Evolutionary conservation across 2,888 invertebrate genomes (phyloP), one percentile per base, ranked within the genome.

Genomic region (Desoria tigrina): DNA sequence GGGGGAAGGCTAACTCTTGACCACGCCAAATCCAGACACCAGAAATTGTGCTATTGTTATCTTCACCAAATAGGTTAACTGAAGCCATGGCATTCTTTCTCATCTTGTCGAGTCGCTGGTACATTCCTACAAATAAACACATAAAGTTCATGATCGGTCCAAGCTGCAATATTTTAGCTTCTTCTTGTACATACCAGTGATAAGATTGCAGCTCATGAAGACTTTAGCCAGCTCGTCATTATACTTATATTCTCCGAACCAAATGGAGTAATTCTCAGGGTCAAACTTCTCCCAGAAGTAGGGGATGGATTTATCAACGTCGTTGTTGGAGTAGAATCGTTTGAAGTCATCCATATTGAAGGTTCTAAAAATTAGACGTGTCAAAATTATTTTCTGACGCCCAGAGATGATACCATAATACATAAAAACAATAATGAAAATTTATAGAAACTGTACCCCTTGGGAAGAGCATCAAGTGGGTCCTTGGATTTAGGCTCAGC

Each of bases 241-340:
- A 83, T 92, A 98, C 82, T 96, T 95, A 86, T 99, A 99, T 84
- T 97, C 95, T 60, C 93, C 90, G 74, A 86, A 88, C 99, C 99
- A 99, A 81, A 99, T 94, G 69, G 96, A 96, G 81, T 94, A 97
- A 82, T 95, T 86, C 80, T 94, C 89, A 7, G 92, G 85, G 82
- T 99, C 99, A 79, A 99, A 98, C 82, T 98, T 93, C 80, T 95
- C 88, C 92, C 94, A 99, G 85, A 99, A 99, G 82, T 94, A 97
- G 0, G 97, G 94, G 79, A 99, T 88, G 64, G 98, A 96, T 79
- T 90, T 89, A 7, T 86, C 83, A 79, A 93, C 95, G 32, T 93
- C 94, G 81, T 99, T 93, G 79, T 99, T 99, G 61, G 96, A 97
- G 83, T 99, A 99, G 78, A 86, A 88, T 72, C 96, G 88, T 83